Conservation (phyloP, 1,140 invertebrate species). For the Aporrectodea caliginosa region DNA sequence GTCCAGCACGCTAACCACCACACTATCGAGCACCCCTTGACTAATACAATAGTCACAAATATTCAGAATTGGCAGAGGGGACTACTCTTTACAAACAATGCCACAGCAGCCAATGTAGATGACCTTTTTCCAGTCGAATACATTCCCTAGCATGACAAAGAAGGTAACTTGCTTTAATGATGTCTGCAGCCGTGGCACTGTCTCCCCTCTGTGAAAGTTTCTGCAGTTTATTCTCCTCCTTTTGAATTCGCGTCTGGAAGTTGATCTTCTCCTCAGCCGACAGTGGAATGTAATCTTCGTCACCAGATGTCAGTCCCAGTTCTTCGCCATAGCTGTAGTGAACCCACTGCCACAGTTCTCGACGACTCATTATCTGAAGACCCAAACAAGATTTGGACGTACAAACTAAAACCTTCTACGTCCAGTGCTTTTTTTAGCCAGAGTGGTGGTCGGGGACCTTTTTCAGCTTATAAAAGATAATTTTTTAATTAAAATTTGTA, state of each 20-base stretch:
- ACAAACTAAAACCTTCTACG: background rate
- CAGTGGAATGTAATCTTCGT: conserved; percentile 73
- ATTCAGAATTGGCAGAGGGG: too few relatives aligned
- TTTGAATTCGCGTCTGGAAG: conserved; percentile 21
- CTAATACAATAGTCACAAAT: too few relatives aligned
- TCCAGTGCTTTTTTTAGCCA: background rate
- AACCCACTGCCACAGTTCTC: conserved; percentile 87
- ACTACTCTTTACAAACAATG: too few relatives aligned
- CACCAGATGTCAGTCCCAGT: conserved; percentile 84
- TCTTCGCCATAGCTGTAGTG: conserved; percentile 88
- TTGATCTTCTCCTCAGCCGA: conserved; percentile 38
- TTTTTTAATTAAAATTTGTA: background rate
- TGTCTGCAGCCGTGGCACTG: background rate
- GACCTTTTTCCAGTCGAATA: too few relatives aligned
- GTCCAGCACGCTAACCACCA: too few relatives aligned
- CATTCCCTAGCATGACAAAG: too few relatives aligned
- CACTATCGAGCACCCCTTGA: too few relatives aligned
- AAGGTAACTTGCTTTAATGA: background rate
- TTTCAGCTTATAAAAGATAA: background rate
- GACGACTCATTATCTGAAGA: conserved; percentile 70
- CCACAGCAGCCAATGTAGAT: too few relatives aligned
- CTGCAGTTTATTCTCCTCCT: conserved; percentile 34
- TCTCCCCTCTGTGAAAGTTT: background rate
- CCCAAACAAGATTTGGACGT: background rate
- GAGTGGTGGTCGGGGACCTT: background rate